These are phyloP conservation scores for Chiloscyllium plagiosum DNA, from an alignment of 2,113 vertebrate genomes.

Conservation along the genomic window DNA sequence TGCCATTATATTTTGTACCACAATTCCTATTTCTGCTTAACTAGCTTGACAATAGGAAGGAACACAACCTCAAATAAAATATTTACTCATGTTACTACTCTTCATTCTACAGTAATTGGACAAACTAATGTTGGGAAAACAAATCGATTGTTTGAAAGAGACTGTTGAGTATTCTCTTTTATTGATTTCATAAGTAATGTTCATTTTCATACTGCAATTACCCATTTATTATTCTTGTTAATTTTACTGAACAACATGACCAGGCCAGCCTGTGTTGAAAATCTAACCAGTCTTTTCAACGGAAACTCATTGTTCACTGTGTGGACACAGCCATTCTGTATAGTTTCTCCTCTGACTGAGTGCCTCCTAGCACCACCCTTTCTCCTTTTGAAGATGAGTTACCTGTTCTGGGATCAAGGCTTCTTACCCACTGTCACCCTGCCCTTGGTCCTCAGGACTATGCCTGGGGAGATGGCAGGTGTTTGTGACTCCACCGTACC, in stretches of 20 bases:
- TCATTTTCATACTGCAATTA: background rate
- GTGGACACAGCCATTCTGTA: no score
- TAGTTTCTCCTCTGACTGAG: no score
- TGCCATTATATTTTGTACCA: background rate
- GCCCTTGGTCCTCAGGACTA: no score
- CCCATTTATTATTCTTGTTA: background rate
- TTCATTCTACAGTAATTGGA: background rate
- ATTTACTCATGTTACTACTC: background rate
- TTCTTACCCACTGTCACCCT: no score
- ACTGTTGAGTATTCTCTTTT: background rate
- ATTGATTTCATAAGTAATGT: background rate
- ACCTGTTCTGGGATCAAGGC: no score
- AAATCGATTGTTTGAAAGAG: background rate
- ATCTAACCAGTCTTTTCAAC: background rate
- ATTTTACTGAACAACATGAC: background rate
- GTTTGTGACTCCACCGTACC: no score
- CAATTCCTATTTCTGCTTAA: background rate
- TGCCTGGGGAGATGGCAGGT: no score
- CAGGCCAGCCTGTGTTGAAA: background rate
- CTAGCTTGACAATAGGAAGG: background rate
- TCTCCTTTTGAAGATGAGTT: no score
- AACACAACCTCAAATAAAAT: background rate
- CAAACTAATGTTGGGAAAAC: constrained; percentile 3
- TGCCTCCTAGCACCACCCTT: no score
- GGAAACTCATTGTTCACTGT: no score